Evolutionary conservation across 2,113 vertebrate genomes (phyloP).

Genomic region (Coptodon rendalli): DNA sequence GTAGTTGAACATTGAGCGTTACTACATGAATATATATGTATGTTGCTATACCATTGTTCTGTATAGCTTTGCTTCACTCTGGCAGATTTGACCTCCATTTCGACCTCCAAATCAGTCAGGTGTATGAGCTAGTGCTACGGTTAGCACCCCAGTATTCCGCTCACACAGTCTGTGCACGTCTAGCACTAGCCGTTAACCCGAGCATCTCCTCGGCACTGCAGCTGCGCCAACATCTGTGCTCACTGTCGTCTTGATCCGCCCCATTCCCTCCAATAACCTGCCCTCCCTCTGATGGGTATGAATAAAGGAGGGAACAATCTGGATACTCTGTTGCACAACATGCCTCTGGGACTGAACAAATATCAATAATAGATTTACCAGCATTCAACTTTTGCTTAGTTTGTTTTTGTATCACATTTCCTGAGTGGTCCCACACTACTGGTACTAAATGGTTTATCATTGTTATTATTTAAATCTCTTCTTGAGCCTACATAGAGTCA

Average conservation of each 20-base stretch:
- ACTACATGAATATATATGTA: not conserved
- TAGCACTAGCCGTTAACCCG: slow-evolving; percentile 32
- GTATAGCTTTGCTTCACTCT: not conserved
- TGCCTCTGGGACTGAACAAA: slow-evolving; percentile 39
- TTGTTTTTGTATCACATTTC: not conserved
- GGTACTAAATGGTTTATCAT: not conserved
- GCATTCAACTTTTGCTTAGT: not conserved
- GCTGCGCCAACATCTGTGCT: slow-evolving; percentile 87
- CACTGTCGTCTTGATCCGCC: slow-evolving; percentile 76
- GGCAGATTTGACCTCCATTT: slow-evolving; percentile 8
- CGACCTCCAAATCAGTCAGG: slow-evolving; percentile 32
- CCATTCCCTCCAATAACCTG: slow-evolving; percentile 85
- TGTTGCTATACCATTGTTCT: not conserved
- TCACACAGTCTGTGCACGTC: slow-evolving; percentile 45
- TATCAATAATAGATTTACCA: slow-evolving; percentile 63
- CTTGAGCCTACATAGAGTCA: not conserved
- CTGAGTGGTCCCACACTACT: not conserved
- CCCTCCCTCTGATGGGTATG: slow-evolving; percentile 81
- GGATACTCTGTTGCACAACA: slow-evolving; percentile 66
- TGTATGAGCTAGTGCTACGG: slow-evolving; percentile 26
- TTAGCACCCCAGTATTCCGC: not conserved
- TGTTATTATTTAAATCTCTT: not conserved
- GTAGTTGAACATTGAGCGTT: not conserved
- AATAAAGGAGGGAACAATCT: slow-evolving; percentile 77
- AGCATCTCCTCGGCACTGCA: slow-evolving; percentile 64